Evolutionary conservation across 2,888 invertebrate genomes (phyloP), one percentile per base, ranked within the genome.

Genomic region (Napeogenes inachia): DNA sequence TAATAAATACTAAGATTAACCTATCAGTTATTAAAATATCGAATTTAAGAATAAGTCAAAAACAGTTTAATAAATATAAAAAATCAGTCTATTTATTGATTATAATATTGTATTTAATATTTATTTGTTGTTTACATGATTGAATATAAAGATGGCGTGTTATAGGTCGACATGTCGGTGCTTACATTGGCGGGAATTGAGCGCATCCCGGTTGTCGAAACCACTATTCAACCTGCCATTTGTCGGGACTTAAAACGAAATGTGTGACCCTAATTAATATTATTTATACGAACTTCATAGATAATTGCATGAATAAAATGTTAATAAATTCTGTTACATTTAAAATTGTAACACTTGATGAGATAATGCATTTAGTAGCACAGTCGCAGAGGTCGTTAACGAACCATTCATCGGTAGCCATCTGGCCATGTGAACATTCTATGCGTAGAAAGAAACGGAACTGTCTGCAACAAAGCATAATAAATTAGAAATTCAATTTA

Each of bases 101-200:
- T 21, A 21, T 21, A 21, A 21, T 21, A 21, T 21, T 21, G 21
- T 21, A 21, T 21, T 21, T 21, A 21, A 21, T 21, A 21, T 21
- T 21, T 21, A 21, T 21, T 75, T 84, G 75, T 75, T 75, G 83
- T 81, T 80, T 88, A 82, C 67, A 63, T 42, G 61, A 62, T 68
- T 21, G 21, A 21, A 21, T 66, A 68, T 65, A 56, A 70, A 79
- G 50, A 50, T 47, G n/a, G 79, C 75, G 72, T 68, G 70, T 74
- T 76, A 73, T 77, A 81, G 80, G 80, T 82, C 83, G 83, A 86
- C 85, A 84, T 76, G 78, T 84, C 81, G 79, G 82, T 84, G 83
- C 82, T 85, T 86, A 89, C 87, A 89, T 88, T 89, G 86, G 84
- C 83, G 85, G 84, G 87, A 89, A 89, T 89, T 89, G 87, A 88